phyloP scores from a whole-genome alignment of 53 echinoderm and acorn worm species.

The Echinometra lucunter region DNA sequence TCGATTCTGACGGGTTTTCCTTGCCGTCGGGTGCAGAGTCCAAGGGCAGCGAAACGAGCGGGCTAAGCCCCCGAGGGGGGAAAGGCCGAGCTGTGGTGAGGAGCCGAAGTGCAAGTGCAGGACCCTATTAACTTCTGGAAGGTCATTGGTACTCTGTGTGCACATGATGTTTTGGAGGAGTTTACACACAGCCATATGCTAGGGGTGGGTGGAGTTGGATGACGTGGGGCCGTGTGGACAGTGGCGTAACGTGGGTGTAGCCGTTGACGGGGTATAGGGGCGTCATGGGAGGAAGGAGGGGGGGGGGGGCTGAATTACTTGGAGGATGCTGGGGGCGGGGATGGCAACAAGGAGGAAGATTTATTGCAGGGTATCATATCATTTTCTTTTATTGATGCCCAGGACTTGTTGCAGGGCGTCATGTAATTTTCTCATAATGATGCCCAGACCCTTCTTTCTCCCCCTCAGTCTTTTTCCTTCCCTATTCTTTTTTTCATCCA shows the following conservation, averaged over 20 bases:
- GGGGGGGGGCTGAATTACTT: not conserved
- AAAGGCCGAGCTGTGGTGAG: constrained; percentile 41
- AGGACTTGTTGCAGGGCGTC: no score
- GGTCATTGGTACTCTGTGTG: constrained; percentile 28
- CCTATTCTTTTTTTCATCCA: no score
- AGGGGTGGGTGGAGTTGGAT: not conserved
- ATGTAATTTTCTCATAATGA: no score
- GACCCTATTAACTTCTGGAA: constrained; percentile 38
- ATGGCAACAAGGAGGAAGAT: no score
- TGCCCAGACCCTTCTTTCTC: no score
- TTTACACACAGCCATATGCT: not conserved
- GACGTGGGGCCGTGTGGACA: not conserved
- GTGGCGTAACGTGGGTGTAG: no score
- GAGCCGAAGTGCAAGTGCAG: constrained; percentile 28
- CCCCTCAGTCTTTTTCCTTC: no score
- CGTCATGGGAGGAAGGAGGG: not conserved
- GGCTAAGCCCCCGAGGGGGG: constrained; percentile 51
- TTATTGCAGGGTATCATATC: not conserved
- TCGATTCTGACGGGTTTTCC: constrained; percentile 50
- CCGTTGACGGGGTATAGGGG: no score
- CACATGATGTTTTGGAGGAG: not conserved
- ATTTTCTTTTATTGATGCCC: not conserved
- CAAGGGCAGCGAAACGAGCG: constrained; percentile 41
- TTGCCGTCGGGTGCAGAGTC: constrained; percentile 26
- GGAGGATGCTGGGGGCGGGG: no score